Evolutionary conservation across 1,140 invertebrate genomes (phyloP), one percentile per base, ranked within the genome.

Genomic region (Dryas iulia): DNA sequence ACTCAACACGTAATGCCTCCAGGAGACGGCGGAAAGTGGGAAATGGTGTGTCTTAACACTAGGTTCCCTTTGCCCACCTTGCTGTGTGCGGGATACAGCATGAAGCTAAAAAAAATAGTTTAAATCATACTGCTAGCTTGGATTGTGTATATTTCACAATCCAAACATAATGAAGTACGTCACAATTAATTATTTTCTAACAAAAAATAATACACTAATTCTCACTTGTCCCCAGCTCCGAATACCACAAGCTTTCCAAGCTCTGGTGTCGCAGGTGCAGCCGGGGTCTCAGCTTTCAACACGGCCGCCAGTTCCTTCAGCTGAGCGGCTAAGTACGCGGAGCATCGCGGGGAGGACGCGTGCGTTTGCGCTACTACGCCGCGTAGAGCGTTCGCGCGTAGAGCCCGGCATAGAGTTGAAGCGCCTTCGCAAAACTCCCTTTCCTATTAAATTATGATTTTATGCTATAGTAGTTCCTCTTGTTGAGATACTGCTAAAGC

Each of bases 311-410:
- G 68, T 59, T 93, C 92, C 24, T 66, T 66, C 31, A 96, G 86
- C n/a, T 96, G 88, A 0, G 93, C 93, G 0, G 95, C 95, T 6
- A 96, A 77, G 77, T 96, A 97, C 0, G 95, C 96, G 0, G 95
- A 95, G 26, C 95, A 95, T 5, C 95, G 92, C 0, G 95, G 95
- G 0, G 96, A 96, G 0, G 95, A 94, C 0, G 95, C 93, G 77
- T 97, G 96, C 0, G 95, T 96, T 76, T 96, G 94, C 0, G 96
- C 92, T 0, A 96, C 94, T n/a, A 94, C 95, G 3, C 96, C 96
- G 24, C 93, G 93, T 5, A 97, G 84, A 56, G 93, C 91, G 64
- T 94, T 93, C 8, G 94, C 93, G 0, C 93, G 92, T 33, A 96
- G 91, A 1, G 95, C 92, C 59, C 94, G 94, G 57, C 94, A 94